These are phyloP conservation scores for Actinia equina DNA, from an alignment of 64 coral and sea anemone genomes.

Conservation along the genomic window DNA sequence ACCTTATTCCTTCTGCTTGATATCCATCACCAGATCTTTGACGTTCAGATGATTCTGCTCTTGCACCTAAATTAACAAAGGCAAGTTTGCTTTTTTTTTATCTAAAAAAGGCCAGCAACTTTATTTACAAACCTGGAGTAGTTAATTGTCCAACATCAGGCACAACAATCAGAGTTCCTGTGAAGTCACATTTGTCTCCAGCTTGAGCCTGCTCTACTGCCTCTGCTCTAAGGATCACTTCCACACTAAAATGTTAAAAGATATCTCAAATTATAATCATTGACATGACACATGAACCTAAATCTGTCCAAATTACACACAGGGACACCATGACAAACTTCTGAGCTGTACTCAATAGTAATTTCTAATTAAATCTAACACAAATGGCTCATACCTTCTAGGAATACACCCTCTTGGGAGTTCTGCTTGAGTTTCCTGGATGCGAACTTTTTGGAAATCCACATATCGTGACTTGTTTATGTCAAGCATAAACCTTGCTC, in stretches of 20 bases:
- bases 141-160: slow-evolving; percentile 92
- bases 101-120: not conserved
- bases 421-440: slow-evolving; percentile 98
- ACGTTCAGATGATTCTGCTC: slow-evolving; percentile 86
- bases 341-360: too few species aligned
- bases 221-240: slow-evolving; percentile 91
- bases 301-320: too few species aligned
- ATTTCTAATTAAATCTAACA: too few species aligned
- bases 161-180: slow-evolving; percentile 92
- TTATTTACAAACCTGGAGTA: slow-evolving; percentile 73
- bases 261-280: not conserved
- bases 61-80: slow-evolving; percentile 53
- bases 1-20: slow-evolving; percentile 94
- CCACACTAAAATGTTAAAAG: slow-evolving; percentile 57
- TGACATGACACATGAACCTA: too few species aligned
- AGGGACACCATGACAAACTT: too few species aligned
- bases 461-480: slow-evolving; percentile 97
- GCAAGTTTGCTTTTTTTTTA: not conserved
- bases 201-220: slow-evolving; percentile 98
- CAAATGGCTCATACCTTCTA: slow-evolving; percentile 67
- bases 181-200: slow-evolving; percentile 99
- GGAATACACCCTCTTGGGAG: slow-evolving; percentile 93
- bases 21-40: slow-evolving; percentile 92
- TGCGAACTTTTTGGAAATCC: slow-evolving; percentile 98
- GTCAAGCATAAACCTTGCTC: slow-evolving; percentile 95